These are phyloP conservation scores for Anguilla pacifica DNA, from an alignment of 2,797 vertebrate genomes.

Conservation along the genomic window DNA sequence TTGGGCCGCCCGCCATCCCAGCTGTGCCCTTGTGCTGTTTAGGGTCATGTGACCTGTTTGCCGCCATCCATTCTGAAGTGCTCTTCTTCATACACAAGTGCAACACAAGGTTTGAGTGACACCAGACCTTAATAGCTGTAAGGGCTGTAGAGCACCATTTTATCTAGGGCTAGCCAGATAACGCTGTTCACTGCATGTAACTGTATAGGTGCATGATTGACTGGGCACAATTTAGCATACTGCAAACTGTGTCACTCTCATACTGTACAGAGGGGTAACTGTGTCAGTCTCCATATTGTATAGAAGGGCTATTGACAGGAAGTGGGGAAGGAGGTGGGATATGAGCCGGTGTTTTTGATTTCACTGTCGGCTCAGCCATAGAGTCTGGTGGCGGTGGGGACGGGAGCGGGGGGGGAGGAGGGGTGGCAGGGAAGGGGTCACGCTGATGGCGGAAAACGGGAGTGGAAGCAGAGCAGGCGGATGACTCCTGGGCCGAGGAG, in stretches of 20 bases:
- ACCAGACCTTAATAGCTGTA: not conserved
- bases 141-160: not conserved
- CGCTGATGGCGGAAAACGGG: slow-evolving; percentile 58
- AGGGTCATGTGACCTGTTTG: no score
- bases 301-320: not conserved
- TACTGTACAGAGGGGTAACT: no score
- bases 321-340: not conserved
- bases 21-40: not conserved
- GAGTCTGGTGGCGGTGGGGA: not conserved
- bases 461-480: slow-evolving; percentile 44
- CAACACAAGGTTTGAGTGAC: not conserved
- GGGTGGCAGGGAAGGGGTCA: slow-evolving; percentile 37
- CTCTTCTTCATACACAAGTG: not conserved
- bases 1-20: not conserved
- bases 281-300: not conserved
- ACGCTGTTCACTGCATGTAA: no score
- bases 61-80: no score
- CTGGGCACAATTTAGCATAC: no score
- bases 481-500: slow-evolving; percentile 49
- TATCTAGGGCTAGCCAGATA: no score
- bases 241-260: no score
- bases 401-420: not conserved
- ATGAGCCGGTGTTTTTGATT: not conserved
- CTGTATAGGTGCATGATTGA: no score
- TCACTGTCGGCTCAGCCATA: not conserved